A percentile compares a stretch with the other conserved stretches of the same genome.
phyloP scores from a whole-genome alignment of 2,113 vertebrate species.

The Aepyceros melampus region DNA sequence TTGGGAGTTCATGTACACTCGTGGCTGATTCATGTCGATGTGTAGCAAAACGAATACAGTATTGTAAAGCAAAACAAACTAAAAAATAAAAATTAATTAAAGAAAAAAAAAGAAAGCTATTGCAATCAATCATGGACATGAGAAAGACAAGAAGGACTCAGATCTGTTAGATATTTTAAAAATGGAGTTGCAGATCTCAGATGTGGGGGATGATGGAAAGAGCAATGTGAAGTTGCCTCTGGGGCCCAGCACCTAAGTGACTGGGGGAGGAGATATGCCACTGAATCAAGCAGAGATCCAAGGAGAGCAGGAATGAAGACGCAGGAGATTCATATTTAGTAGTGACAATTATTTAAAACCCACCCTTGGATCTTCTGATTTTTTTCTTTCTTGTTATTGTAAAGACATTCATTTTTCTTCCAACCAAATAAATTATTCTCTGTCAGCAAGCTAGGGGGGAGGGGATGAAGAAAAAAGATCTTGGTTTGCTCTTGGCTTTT shows the following conservation, averaged over 20 bases:
- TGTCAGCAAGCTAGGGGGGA: conserved; percentile 57
- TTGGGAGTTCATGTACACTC: no score
- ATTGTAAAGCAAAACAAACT: no score
- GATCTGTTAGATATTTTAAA: neutral
- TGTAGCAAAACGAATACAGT: no score
- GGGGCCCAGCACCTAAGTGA: neutral
- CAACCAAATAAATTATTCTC: conserved; percentile 74
- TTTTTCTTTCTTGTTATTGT: conserved; percentile 60
- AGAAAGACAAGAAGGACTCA: neutral
- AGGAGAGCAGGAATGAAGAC: neutral
- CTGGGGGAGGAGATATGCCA: neutral
- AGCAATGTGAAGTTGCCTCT: neutral
- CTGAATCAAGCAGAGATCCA: neutral
- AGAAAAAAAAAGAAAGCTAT: no score
- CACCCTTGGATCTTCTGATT: conserved; percentile 19
- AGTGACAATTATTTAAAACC: conserved; percentile 45
- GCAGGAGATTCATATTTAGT: neutral
- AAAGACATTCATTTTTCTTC: conserved; percentile 68
- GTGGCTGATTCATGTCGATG: no score
- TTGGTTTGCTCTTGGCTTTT: conserved; percentile 76
- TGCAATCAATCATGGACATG: neutral
- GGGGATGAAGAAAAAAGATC: conserved; percentile 43
- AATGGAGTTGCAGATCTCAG: neutral
- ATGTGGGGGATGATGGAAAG: neutral
- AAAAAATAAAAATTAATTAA: no score